Evolutionary conservation across 2,797 vertebrate genomes (phyloP).

Genomic region (Lithobates pipiens): DNA sequence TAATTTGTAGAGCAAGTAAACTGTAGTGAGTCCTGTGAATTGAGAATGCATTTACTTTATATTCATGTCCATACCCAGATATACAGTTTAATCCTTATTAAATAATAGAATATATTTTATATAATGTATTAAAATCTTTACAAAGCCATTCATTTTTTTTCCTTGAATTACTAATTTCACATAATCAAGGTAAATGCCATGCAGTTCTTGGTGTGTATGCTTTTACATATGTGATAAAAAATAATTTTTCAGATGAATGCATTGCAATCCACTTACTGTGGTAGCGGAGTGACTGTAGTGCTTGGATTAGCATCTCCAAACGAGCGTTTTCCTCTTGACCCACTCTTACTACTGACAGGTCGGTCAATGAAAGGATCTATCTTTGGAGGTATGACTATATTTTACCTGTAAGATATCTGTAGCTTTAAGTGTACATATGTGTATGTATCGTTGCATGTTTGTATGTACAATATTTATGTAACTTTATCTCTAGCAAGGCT

Average conservation of each 20-base stretch:
- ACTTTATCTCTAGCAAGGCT: too few relatives aligned
- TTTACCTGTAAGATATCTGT: not conserved
- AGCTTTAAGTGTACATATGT: not conserved
- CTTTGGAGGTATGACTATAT: conserved; percentile 50
- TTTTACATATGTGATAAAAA: not conserved
- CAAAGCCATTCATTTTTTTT: too few relatives aligned
- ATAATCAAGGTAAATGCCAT: not conserved
- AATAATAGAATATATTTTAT: too few relatives aligned
- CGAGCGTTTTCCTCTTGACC: conserved; percentile 9
- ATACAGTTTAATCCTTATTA: too few relatives aligned
- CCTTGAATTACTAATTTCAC: too few relatives aligned
- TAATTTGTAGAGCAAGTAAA: too few relatives aligned
- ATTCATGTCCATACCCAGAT: too few relatives aligned
- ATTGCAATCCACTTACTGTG: conserved; percentile 26
- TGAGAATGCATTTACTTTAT: too few relatives aligned
- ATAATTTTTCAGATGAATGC: conserved; percentile 38
- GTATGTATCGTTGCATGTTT: too few relatives aligned
- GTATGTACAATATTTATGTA: too few relatives aligned
- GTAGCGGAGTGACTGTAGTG: conserved; percentile 41
- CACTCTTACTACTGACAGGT: conserved; percentile 6
- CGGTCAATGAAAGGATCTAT: conserved; percentile 44
- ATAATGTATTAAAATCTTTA: too few relatives aligned
- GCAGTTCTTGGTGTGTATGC: not conserved
- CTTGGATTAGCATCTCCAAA: conserved; percentile 27
- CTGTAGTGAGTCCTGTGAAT: too few relatives aligned